These are phyloP conservation scores for Anthophora plumipes DNA, from an alignment of 2,888 invertebrate genomes.

Conservation along the genomic window DNA sequence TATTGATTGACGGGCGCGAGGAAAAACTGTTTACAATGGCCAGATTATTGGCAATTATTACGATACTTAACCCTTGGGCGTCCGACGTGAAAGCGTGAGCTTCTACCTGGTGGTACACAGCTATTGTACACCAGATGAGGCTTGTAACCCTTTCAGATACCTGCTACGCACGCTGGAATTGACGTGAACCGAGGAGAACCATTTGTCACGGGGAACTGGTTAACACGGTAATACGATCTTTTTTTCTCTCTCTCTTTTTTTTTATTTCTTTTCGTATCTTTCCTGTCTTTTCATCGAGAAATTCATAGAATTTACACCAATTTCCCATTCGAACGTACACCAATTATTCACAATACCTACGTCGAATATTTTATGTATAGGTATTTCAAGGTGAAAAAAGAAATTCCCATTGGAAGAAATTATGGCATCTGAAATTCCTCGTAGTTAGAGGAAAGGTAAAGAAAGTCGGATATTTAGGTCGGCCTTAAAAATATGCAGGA, in stretches of 20 bases:
- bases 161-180: slow-evolving; percentile 24
- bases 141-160: slow-evolving; percentile 73
- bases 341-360: not conserved
- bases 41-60: slow-evolving; percentile 78
- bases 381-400: not conserved
- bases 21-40: slow-evolving; percentile 64
- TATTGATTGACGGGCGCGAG: not conserved
- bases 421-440: not conserved
- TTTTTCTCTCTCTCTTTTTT: not conserved
- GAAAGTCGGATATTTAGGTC: slow-evolving; percentile 2
- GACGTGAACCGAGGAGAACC: slow-evolving; percentile 20
- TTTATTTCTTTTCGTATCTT: not conserved
- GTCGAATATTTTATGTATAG: not conserved
- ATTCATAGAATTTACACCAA: not conserved
- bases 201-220: slow-evolving; percentile 14
- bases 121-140: slow-evolving; percentile 66
- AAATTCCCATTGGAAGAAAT: not conserved
- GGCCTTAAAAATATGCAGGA: slow-evolving; percentile 67
- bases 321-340: not conserved
- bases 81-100: slow-evolving; percentile 67
- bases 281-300: not conserved
- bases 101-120: slow-evolving; percentile 67
- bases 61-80: slow-evolving; percentile 74
- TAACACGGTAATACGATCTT: not conserved
- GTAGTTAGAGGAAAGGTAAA: slow-evolving; percentile 15